These are phyloP conservation scores for Coenobita brevimanus DNA, from an alignment of 1,140 invertebrate genomes.

Conservation along the genomic window DNA sequence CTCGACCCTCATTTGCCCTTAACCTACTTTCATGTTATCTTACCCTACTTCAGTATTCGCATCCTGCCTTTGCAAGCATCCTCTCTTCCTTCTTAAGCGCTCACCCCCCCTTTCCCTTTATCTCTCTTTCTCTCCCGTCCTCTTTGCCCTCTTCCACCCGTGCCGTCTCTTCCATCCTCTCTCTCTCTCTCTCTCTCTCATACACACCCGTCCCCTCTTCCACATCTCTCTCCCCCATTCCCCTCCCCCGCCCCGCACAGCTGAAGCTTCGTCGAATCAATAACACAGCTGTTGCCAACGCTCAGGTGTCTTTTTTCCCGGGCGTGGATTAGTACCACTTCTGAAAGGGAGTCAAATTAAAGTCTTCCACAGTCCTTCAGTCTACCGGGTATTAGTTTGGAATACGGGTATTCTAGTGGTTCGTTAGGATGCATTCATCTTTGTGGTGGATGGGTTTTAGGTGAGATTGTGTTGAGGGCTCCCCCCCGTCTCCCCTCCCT, in stretches of 20 bases:
- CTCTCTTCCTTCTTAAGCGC: not conserved
- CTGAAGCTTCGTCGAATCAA: conserved; percentile 45
- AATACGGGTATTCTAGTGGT: no score
- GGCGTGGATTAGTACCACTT: not conserved
- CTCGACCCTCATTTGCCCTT: not conserved
- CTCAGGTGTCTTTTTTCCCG: conserved; percentile 6
- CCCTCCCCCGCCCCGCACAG: not conserved
- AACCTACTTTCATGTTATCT: not conserved
- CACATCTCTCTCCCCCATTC: not conserved
- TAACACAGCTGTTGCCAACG: conserved; percentile 26
- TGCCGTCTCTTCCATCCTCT: not conserved
- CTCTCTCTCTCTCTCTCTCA: conserved; percentile 14
- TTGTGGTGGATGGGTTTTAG: no score
- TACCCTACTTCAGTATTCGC: not conserved
- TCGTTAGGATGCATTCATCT: no score
- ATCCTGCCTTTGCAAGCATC: not conserved
- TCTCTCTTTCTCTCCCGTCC: conserved; percentile 1
- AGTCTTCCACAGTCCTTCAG: no score
- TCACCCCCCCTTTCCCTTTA: not conserved
- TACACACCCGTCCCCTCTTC: no score
- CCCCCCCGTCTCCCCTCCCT: no score
- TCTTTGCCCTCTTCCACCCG: not conserved
- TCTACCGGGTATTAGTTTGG: no score
- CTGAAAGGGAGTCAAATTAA: no score
- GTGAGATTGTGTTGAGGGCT: no score